Evolutionary conservation across 2,113 vertebrate genomes (phyloP).

Genomic region (Puffinus mauretanicus): DNA sequence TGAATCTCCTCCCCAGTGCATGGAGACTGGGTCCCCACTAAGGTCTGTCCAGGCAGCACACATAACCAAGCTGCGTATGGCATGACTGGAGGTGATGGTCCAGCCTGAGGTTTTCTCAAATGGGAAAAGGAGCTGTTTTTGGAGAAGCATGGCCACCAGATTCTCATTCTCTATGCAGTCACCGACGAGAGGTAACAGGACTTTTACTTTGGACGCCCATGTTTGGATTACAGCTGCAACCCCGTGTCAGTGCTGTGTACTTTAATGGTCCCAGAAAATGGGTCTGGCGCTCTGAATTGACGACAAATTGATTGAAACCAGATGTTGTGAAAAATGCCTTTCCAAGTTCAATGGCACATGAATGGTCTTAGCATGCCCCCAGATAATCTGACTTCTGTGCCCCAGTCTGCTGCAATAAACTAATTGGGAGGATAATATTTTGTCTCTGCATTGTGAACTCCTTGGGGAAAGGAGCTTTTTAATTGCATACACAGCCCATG

Average conservation of each 20-base stretch:
- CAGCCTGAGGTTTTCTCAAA: neutral
- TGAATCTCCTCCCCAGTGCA: neutral
- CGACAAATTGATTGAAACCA: slow-evolving; percentile 44
- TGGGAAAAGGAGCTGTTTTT: neutral
- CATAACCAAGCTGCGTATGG: fast-evolving
- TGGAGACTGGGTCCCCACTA: neutral
- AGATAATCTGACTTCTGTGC: slow-evolving; percentile 36
- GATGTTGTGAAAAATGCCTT: slow-evolving; percentile 16
- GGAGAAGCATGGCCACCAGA: neutral
- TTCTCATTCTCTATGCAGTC: neutral
- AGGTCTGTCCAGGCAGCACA: neutral
- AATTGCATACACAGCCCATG: slow-evolving; percentile 3
- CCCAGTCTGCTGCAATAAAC: slow-evolving; percentile 47
- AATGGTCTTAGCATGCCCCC: neutral
- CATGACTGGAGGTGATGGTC: neutral
- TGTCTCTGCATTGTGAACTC: neutral
- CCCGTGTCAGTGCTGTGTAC: neutral
- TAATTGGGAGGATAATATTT: slow-evolving; percentile 47
- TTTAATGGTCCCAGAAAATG: slow-evolving; percentile 31
- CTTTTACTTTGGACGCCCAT: neutral
- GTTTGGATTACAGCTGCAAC: slow-evolving; percentile 2
- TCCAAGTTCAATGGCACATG: slow-evolving; percentile 58
- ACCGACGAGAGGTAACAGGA: neutral
- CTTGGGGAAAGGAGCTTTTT: slow-evolving; percentile 23
- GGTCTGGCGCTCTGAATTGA: neutral